Percentiles rank a stretch among this genome's conserved stretches.
These are phyloP conservation scores for Hormaphis cornu DNA, from an alignment of 1,140 invertebrate species.

Conservation along the genomic window DNA sequence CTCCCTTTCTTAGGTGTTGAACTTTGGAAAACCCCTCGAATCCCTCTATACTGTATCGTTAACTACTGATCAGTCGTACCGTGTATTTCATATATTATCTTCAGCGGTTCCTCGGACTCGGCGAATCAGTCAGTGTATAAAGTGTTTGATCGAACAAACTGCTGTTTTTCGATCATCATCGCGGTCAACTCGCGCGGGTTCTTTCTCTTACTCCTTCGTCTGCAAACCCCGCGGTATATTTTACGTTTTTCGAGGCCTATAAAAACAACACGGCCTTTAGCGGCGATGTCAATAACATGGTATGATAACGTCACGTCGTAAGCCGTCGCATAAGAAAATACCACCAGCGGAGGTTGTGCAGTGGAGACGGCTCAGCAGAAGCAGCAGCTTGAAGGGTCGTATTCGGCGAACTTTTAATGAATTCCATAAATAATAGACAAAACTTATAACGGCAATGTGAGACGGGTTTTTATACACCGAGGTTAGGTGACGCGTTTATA, in stretches of 20 bases:
- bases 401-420: slow-evolving; percentile 24
- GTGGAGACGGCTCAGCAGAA: background rate
- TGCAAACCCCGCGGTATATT: background rate
- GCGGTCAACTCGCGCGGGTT: too few relatives aligned
- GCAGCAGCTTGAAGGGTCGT: background rate
- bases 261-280: slow-evolving; percentile 8
- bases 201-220: too few relatives aligned
- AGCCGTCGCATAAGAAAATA: background rate
- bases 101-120: too few relatives aligned
- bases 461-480: slow-evolving; percentile 20
- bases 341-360: background rate
- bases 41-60: too few relatives aligned
- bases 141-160: too few relatives aligned
- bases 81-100: too few relatives aligned
- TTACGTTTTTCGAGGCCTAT: background rate
- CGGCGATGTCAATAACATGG: too few relatives aligned
- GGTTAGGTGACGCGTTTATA: background rate
- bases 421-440: slow-evolving; percentile 26
- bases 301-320: background rate
- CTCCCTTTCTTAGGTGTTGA: too few relatives aligned
- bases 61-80: too few relatives aligned
- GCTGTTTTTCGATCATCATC: too few relatives aligned
- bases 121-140: too few relatives aligned
- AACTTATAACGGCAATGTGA: background rate
- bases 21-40: too few relatives aligned